Conservation (phyloP, 2,797 vertebrate species). For the Megalops cyprinoides region DNA sequence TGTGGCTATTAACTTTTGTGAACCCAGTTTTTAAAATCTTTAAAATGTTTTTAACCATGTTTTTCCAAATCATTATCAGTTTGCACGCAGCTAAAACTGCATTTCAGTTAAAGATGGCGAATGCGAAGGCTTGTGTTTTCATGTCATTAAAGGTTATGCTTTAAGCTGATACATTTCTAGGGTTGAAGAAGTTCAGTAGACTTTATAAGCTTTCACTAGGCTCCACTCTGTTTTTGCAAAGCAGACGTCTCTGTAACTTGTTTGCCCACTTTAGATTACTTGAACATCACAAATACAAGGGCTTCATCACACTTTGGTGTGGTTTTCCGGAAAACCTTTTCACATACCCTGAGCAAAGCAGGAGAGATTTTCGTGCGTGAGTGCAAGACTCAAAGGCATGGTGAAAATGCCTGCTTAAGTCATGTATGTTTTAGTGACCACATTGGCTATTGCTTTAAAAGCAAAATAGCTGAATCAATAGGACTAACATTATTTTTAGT, state of each 20-base stretch:
- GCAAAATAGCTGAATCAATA: no score
- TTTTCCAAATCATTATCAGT: no score
- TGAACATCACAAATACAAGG: background rate
- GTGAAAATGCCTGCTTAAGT: background rate
- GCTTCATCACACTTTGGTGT: slow-evolving; percentile 3
- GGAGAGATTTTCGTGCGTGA: slow-evolving; percentile 23
- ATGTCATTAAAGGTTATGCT: background rate
- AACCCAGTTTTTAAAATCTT: no score
- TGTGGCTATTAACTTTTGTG: background rate
- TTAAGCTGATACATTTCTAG: background rate
- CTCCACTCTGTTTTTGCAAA: background rate
- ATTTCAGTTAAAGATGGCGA: background rate
- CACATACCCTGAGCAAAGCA: slow-evolving; percentile 26
- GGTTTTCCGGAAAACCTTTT: slow-evolving; percentile 31
- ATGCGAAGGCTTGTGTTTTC: background rate
- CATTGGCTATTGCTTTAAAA: background rate
- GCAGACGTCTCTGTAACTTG: background rate
- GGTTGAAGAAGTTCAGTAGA: background rate
- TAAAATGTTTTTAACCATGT: no score
- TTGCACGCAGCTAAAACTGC: no score
- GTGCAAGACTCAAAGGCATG: slow-evolving; percentile 19
- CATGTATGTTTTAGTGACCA: background rate
- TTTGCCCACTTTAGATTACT: background rate
- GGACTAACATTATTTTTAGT: no score
- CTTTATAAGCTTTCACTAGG: background rate